Evolutionary conservation across 1,140 invertebrate species (phyloP), one percentile per base, ranked within the genome.

Genomic region (Protaetia brevitarsis): DNA sequence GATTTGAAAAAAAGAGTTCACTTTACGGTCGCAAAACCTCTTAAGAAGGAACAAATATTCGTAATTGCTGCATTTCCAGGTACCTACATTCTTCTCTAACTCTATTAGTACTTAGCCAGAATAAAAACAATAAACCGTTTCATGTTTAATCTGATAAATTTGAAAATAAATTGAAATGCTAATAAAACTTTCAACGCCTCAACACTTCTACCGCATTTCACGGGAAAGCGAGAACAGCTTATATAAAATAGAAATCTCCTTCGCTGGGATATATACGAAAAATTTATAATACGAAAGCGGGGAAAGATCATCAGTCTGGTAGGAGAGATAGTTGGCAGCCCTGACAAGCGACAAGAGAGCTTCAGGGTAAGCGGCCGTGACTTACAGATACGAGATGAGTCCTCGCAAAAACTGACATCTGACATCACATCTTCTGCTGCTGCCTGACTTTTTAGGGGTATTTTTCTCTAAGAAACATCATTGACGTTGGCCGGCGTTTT

Each of bases 381-480:
- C 67, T 68, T 59, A 61, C 27, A 65, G 61, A 64, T 64, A 61
- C 62, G 67, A 65, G 67, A 68, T 65, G 29, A 68, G 66, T 37
- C 60, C 27, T 26, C 19, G 67, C 67, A 68, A 68, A 68, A 68
- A 68, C 62, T 65, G 66, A 68, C 66, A 65, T 68, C 66, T 65
- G 66, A 68, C 66, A 65, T 68, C 66, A 57, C 66, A 68, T 68
- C 63, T 60, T 36, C 29, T 60, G 62, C 36, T 60, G 37, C 29
- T 26, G 58, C 51, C 41, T 51, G 16, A 51, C 19, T 65, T 65
- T 65, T 65, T 65, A 31, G 31, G 28, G 30, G 64, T 41, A 65
- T 56, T 65, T 65, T 65, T 65, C 64, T 65, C 10, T 10, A n/a
- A 65, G 64, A 58, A 65, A 65, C 64, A 65, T 65, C 64, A 65